Evolutionary conservation across 2,888 invertebrate species (phyloP).

Genomic region (Acleris sparsana): DNA sequence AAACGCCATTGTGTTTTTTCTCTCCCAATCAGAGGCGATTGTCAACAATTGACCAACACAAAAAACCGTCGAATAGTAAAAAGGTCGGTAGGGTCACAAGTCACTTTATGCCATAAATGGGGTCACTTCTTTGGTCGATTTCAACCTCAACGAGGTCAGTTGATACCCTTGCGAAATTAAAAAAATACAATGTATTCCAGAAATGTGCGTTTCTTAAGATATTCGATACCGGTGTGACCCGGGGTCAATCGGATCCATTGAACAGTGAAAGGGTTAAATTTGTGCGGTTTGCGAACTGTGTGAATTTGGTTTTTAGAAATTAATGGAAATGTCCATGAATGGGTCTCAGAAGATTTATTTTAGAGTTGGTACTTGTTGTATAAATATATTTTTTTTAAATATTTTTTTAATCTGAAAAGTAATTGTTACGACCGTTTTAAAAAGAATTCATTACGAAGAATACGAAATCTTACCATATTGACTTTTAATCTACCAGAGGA

Average conservation of each 20-base stretch:
- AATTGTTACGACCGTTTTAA: too few species aligned
- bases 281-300: constrained; percentile 17
- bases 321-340: constrained; percentile 12
- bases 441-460: too few species aligned
- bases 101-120: constrained; percentile 54
- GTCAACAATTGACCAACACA: constrained; percentile 67
- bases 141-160: constrained; percentile 42
- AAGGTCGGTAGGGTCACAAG: constrained; percentile 61
- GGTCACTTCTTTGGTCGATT: constrained; percentile 56
- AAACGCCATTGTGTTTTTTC: constrained; percentile 56
- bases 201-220: constrained; percentile 64
- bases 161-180: constrained; percentile 56
- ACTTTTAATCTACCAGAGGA: too few species aligned
- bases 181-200: constrained; percentile 51
- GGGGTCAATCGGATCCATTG: constrained; percentile 57
- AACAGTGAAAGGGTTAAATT: constrained; percentile 41
- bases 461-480: too few species aligned
- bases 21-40: constrained; percentile 70
- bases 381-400: background rate
- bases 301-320: constrained; percentile 2
- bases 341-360: background rate
- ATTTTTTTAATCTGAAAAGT: too few species aligned
- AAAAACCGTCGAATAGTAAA: constrained; percentile 50
- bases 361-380: too few species aligned
- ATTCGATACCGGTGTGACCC: constrained; percentile 74